Evolutionary conservation across 2,888 invertebrate species (phyloP), one percentile per base, ranked within the genome.

Genomic region (Drosophila robusta): DNA sequence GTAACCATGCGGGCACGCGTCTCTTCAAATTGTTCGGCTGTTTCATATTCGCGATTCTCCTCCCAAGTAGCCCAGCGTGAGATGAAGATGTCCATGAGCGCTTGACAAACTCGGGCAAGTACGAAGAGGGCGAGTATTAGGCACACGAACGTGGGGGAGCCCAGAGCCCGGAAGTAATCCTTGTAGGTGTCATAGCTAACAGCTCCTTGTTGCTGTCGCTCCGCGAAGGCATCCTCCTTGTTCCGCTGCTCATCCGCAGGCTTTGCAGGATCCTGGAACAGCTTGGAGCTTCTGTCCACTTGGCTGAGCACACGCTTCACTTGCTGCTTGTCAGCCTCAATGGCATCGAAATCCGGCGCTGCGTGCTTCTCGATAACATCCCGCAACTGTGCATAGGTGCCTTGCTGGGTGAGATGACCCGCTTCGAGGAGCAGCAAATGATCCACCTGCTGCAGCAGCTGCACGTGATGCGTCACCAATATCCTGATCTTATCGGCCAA

Each of bases 11-110:
- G 64, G 2, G 80, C 44, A 1, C 91, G 75, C 1, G 80, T 80
- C 8, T 58, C 58, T 9, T 78, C 75, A 12, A 72, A 64, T 6
- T 80, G 70, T 9, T 75, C 70, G 2, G 34, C 6, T 0, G 66
- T 55, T 6, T 55, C 70, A 11, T 70, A 51, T 3, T 22, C 56
- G 2, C 70, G 68, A 11, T 78, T 64, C 68, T 92, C 91, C 64
- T 92, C 92, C 90, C 90, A 91, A 38, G 90, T 91, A 7, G 91
- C 89, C 96, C 96, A 96, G 82, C 93, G 95, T 73, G 95, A 95
- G 0, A 96, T 93, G 93, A 95, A 96, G 75, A 94, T 96, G 80
- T 97, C 96, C 7, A 94, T 93, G 0, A 94, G 93, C n/a, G 95
- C 95, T 2, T 95, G 95, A 0, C 94, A 90, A 0, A 92, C 91